A percentile compares a stretch with the other conserved stretches of the same genome.
phyloP scores from a whole-genome alignment of 1,140 invertebrate species.

The Ceratosolen fusciceps region DNA sequence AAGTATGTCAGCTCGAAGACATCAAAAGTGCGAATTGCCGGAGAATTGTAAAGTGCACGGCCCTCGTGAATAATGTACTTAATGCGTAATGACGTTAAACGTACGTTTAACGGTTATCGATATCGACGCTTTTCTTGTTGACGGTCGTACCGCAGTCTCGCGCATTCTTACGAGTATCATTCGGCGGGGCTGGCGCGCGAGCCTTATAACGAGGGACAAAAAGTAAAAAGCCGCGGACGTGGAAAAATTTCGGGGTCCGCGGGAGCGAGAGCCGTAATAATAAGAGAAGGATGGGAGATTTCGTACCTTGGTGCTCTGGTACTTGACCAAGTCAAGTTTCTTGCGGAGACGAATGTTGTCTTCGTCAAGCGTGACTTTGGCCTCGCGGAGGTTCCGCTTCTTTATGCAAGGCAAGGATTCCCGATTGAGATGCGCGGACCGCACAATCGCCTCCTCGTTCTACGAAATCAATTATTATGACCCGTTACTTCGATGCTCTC shows the following conservation, averaged over 20 bases:
- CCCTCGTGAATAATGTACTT: neutral
- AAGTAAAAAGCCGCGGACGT: neutral
- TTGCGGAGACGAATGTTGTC: slow-evolving; percentile 83
- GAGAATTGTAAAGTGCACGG: neutral
- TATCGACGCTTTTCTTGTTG: neutral
- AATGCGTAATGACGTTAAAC: too few relatives aligned
- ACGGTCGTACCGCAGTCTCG: neutral
- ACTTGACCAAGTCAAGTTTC: slow-evolving; percentile 80
- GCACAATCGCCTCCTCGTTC: slow-evolving; percentile 66
- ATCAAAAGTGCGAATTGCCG: neutral
- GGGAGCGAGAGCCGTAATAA: neutral
- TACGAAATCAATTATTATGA: slow-evolving; percentile 49
- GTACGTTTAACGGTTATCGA: neutral
- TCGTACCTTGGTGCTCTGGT: slow-evolving; percentile 75
- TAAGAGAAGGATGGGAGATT: neutral
- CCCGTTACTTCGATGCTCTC: neutral
- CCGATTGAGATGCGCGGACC: slow-evolving; percentile 57
- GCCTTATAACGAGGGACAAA: neutral
- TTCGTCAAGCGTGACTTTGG: slow-evolving; percentile 77
- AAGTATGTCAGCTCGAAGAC: neutral
- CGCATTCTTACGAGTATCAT: neutral
- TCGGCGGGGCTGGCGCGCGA: neutral
- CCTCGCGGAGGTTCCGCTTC: slow-evolving; percentile 71
- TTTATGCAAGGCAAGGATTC: slow-evolving; percentile 59
- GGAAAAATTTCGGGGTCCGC: neutral